Conservation (phyloP, 2,797 vertebrate species). For the Rhadinocentrus ornatus region DNA sequence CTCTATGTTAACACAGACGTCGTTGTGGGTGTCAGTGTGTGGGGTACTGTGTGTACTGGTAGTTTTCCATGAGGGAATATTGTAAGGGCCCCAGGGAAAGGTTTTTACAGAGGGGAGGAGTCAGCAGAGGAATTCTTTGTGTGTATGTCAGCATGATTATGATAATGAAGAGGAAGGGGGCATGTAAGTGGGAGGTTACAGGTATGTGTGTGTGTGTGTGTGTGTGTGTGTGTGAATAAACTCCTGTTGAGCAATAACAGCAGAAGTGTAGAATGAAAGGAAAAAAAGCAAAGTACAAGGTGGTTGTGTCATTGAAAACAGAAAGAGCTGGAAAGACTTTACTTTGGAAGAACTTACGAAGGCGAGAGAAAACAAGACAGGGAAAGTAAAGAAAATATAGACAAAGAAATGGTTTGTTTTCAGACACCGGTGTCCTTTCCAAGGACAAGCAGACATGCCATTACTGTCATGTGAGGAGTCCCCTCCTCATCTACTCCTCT, state of each 20-base stretch:
- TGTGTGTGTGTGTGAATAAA: conserved; percentile 28
- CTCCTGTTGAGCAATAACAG: conserved; percentile 33
- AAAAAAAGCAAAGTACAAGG: conserved; percentile 34
- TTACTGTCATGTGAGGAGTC: conserved; percentile 62
- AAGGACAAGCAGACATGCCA: conserved; percentile 71
- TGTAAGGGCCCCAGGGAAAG: conserved; percentile 55
- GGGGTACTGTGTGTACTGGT: conserved; percentile 49
- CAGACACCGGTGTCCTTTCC: conserved; percentile 60
- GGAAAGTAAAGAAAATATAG: conserved; percentile 23
- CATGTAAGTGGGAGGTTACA: conserved; percentile 11
- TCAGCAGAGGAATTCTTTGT: conserved; percentile 64
- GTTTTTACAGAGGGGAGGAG: conserved; percentile 59
- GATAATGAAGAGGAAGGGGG: conserved; percentile 37
- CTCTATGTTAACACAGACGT: conserved; percentile 17
- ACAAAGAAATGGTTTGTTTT: conserved; percentile 61
- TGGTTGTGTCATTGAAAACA: not conserved
- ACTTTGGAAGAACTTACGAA: conserved; percentile 13
- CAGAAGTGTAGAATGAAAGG: conserved; percentile 8
- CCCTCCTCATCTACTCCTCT: conserved; percentile 40
- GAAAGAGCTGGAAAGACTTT: not conserved
- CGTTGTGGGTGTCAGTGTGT: conserved; percentile 22
- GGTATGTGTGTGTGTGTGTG: conserved; percentile 31
- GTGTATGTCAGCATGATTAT: conserved; percentile 33
- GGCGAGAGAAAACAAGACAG: conserved; percentile 12
- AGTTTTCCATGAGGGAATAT: conserved; percentile 78